Conservation (phyloP, 2,888 invertebrate genomes). For the Nephrotoma guestfalica region DNA sequence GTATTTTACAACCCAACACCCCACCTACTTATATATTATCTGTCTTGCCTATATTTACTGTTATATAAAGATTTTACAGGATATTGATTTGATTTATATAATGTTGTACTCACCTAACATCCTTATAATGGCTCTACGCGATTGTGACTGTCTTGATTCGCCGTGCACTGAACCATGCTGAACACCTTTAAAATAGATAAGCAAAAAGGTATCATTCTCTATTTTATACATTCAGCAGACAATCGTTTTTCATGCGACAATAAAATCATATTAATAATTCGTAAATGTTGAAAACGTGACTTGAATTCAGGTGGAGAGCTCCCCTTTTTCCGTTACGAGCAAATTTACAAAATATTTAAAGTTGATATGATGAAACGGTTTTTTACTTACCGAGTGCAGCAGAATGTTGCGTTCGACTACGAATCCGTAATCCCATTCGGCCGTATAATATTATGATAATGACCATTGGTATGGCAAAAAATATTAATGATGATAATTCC, state of each 20-base stretch:
- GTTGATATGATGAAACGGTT: not conserved
- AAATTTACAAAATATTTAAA: not conserved
- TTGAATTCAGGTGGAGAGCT: not conserved
- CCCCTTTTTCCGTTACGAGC: not conserved
- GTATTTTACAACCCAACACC: not conserved
- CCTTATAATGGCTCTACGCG: slow-evolving; percentile 57
- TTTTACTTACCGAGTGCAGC: slow-evolving; percentile 29
- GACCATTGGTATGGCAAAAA: slow-evolving; percentile 62
- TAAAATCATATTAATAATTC: not conserved
- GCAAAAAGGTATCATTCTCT: not conserved
- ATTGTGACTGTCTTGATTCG: slow-evolving; percentile 51
- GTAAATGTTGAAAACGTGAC: not conserved
- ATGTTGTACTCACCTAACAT: slow-evolving; percentile 51
- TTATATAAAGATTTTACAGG: not conserved
- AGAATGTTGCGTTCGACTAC: slow-evolving; percentile 34
- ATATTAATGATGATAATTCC: slow-evolving; percentile 65
- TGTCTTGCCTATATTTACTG: not conserved
- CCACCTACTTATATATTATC: not conserved
- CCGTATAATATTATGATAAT: slow-evolving; percentile 65
- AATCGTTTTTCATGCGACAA: not conserved
- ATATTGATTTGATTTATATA: not conserved
- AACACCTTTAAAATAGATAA: slow-evolving; percentile 21
- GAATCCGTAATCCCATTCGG: slow-evolving; percentile 59
- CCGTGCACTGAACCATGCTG: slow-evolving; percentile 51
- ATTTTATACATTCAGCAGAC: not conserved